These are phyloP conservation scores for Eulithis prunata DNA, from an alignment of 2,888 invertebrate genomes.

Conservation along the genomic window DNA sequence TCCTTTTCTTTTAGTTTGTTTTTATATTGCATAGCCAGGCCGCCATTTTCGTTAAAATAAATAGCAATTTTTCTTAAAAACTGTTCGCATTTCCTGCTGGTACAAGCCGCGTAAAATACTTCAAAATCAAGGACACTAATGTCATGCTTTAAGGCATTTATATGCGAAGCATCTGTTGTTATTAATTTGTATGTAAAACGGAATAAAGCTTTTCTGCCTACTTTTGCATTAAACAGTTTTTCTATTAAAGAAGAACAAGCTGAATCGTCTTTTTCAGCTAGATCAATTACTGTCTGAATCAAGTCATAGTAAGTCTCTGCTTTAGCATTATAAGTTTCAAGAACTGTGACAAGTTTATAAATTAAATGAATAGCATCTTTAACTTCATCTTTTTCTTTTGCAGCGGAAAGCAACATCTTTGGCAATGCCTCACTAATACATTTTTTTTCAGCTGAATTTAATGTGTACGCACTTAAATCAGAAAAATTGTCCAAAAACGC, in stretches of 20 bases:
- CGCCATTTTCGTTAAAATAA: constrained; percentile 60
- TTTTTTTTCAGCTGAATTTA: constrained; percentile 50
- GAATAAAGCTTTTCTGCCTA: constrained; percentile 59
- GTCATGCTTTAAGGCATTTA: constrained; percentile 65
- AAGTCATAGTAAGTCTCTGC: constrained; percentile 45
- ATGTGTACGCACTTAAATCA: constrained; percentile 54
- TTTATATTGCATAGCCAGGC: constrained; percentile 46
- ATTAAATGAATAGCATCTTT: constrained; percentile 36
- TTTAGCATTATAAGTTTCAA: constrained; percentile 50
- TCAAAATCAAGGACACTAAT: constrained; percentile 43
- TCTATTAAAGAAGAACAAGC: constrained; percentile 44
- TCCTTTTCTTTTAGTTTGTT: constrained; percentile 26
- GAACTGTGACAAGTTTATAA: constrained; percentile 48
- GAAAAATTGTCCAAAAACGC: constrained; percentile 57
- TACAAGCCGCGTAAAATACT: constrained; percentile 16
- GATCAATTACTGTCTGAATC: constrained; percentile 43
- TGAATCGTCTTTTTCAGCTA: constrained; percentile 45
- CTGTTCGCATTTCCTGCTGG: constrained; percentile 37
- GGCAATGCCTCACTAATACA: constrained; percentile 44
- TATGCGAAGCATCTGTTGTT: constrained; percentile 56
- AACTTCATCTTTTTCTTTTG: constrained; percentile 37
- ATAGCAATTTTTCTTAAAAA: constrained; percentile 56
- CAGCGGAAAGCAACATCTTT: constrained; percentile 44
- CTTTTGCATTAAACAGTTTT: constrained; percentile 49
- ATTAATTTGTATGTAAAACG: constrained; percentile 52